Evolutionary conservation across 2,888 invertebrate species (phyloP).

Genomic region (Ormyrus pomaceus): DNA sequence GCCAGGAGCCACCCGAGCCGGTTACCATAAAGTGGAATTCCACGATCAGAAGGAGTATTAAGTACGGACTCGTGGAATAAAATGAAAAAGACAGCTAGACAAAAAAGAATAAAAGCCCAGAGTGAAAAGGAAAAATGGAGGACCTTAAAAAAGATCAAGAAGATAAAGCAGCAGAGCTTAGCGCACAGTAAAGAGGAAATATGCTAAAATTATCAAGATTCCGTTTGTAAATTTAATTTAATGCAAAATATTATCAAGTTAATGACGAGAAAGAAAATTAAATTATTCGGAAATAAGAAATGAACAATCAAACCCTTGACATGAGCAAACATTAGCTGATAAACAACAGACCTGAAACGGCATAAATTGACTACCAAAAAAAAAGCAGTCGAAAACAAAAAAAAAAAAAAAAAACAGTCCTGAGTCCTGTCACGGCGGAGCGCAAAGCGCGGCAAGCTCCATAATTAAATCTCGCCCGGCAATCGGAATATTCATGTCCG

Average conservation of each 20-base stretch:
- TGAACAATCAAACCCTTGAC: too few species aligned
- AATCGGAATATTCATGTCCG: slow-evolving; percentile 40
- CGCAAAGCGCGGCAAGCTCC: not conserved
- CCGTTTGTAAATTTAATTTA: too few species aligned
- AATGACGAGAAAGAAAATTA: too few species aligned
- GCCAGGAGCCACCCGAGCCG: slow-evolving; percentile 33
- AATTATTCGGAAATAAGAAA: too few species aligned
- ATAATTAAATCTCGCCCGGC: slow-evolving; percentile 29
- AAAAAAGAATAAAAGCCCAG: not conserved
- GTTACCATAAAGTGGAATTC: slow-evolving; percentile 51
- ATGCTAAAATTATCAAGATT: too few species aligned
- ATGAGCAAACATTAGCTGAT: too few species aligned
- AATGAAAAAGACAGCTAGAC: not conserved
- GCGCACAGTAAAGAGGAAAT: not conserved
- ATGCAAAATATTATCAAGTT: too few species aligned
- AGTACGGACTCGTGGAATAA: slow-evolving; percentile 14
- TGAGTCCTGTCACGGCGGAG: too few species aligned
- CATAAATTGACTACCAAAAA: too few species aligned
- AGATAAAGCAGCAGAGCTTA: slow-evolving; percentile 8
- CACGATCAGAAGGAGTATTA: slow-evolving; percentile 48
- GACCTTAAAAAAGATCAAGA: not conserved
- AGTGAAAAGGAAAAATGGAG: not conserved
- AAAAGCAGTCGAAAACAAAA: too few species aligned
- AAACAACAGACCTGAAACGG: too few species aligned
- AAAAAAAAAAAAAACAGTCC: too few species aligned